Evolutionary conservation across 2,888 invertebrate genomes (phyloP), one percentile per base, ranked within the genome.

Genomic region (Oligia latruncula): DNA sequence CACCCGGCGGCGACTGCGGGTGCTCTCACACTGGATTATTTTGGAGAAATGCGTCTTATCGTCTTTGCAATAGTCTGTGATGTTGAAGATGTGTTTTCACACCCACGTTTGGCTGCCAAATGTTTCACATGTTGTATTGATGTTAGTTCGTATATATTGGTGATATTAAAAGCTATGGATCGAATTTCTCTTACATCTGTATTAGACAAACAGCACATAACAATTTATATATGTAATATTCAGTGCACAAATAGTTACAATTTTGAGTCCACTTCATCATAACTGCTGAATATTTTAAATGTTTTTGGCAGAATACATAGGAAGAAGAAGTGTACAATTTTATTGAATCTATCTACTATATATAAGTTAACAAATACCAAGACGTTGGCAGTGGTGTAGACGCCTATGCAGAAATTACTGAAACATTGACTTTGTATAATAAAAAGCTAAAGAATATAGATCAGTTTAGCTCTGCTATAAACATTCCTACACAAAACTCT

Each of bases 11-110:
- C 75, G 77, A 62, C 78, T 23, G n/a, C 77, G 82, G 81, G 71
- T 82, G 72, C 75, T 81, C 64, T 77, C 78, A 77, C 65, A 92
- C 93, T 92, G 89, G 88, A 92, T 88, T 85, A 88, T 90, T 92
- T 91, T 91, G 90, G 91, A 90, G 83, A 91, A 92, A 89, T 75
- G 73, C 70, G 71, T 80, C 71, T 87, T 75, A 62, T 11, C 62
- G 35, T 78, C 62, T 81, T n/a, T 75, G 40, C 40, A 71, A 71
- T 58, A 77, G 74, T 77, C 62, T 81, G n/a, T 23, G 49, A 46
- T 77, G 55, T 75, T 62, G n/a, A 75, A 78, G 58, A 77, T 75
- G 67, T 78, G 49, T 80, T 82, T 85, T 55, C 20, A 84, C 84
- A 72, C 85, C 85, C 88, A 87, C 88, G 81, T 76, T 87, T 73